Evolutionary conservation across 1,140 invertebrate species (phyloP), one percentile per base, ranked within the genome.

Genomic region (Gryllus bimaculatus): DNA sequence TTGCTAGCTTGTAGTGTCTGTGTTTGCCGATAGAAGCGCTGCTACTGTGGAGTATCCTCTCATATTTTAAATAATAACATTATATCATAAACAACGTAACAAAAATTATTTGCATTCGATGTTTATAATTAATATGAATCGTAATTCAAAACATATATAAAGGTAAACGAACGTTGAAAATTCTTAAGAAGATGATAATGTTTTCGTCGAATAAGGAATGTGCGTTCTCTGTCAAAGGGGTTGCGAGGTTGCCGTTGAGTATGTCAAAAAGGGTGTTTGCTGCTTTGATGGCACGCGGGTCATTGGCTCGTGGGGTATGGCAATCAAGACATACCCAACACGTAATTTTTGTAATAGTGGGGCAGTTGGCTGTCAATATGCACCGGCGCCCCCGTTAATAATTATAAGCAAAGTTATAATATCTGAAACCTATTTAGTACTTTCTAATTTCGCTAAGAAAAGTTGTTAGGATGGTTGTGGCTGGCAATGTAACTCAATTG

Each of bases 271-370:
- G 89, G 89, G 89, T 90, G 89, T 87, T 90, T 88, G 87, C 85
- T 85, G 84, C 88, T 89, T 88, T 73, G 74, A 89, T 90, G 87
- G 87, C 86, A 82, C 84, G 79, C 79, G 73, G 39, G 79, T 48
- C 54, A 8, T 84, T 83, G 83, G 84, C 79, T 83, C 82, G 88
- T 87, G 88, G 89, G 89, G 89, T 90, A 91, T 90, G 89, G 90
- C 83, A 83, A 90, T 90, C 90, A 90, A 91, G 88, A 90, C 89
- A 90, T 90, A 90, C 89, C 85, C 89, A 90, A 86, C 89, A 90
- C 88, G 83, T 87, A 89, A 90, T 90, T 89, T 90, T 90, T 90
- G 83, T 83, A 82, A 78, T 73, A 76, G 83, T 75, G 87, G 87
- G 87, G 87, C 84, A 87, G 87, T 88, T 87, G 84, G 86, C 85